Percentiles rank a stretch among this genome's conserved stretches.
Conservation (phyloP, 2,113 vertebrate genomes). For the Nesospiza acunhae region DNA sequence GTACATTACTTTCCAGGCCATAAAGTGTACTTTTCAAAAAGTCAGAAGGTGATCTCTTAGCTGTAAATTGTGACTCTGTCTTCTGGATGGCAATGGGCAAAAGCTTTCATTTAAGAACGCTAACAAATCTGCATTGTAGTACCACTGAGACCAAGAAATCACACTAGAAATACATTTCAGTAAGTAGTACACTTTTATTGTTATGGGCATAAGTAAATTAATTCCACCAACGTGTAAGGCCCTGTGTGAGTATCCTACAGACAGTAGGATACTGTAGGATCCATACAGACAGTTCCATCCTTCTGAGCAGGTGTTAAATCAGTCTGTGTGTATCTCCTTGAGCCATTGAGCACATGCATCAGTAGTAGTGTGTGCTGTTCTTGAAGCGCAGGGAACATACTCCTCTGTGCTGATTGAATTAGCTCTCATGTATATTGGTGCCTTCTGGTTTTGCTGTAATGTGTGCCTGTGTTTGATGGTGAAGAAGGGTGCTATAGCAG, state of each 20-base stretch:
- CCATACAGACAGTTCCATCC: neutral
- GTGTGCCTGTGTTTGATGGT: neutral
- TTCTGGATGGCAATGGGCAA: neutral
- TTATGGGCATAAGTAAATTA: neutral
- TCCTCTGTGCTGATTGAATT: neutral
- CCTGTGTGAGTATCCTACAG: neutral
- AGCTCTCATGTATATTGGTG: neutral
- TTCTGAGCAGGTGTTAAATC: neutral
- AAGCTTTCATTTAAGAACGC: neutral
- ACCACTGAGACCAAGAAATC: neutral
- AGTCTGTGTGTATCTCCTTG: neutral
- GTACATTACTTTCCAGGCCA: neutral
- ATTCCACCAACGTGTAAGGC: fast-evolving
- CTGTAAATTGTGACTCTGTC: neutral
- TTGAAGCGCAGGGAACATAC: neutral
- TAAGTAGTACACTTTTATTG: neutral
- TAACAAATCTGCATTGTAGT: neutral
- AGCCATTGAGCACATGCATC: fast-evolving
- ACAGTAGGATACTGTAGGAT: neutral
- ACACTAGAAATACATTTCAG: neutral
- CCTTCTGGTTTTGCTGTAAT: neutral
- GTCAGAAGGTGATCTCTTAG: neutral
- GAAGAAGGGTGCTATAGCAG: neutral
- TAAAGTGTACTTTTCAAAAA: neutral
- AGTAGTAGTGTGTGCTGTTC: neutral